Conservation (phyloP, 2,797 vertebrate species). For the Anguilla obscura region DNA sequence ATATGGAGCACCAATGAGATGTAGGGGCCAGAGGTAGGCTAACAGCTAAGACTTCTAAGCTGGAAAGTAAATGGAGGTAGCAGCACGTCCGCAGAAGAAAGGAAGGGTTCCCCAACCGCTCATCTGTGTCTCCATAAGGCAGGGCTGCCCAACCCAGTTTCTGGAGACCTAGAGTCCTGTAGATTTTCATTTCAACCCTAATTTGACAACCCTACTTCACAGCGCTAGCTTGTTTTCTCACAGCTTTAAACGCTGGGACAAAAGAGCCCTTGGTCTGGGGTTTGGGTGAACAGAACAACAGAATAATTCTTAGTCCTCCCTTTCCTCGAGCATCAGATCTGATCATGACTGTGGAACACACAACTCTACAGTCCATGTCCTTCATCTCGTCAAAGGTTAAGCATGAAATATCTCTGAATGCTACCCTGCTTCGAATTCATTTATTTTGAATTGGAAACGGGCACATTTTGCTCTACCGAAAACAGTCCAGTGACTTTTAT, state of each 20-base stretch:
- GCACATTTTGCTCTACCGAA: neutral
- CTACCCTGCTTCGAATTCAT: neutral
- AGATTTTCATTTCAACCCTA: no score
- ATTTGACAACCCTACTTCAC: neutral
- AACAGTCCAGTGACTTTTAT: neutral
- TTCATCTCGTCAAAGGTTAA: neutral
- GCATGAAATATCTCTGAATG: neutral
- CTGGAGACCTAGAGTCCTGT: no score
- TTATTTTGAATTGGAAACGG: neutral
- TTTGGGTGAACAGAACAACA: neutral
- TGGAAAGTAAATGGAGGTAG: neutral
- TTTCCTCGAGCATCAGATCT: neutral
- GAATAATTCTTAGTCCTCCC: neutral
- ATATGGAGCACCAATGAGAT: neutral
- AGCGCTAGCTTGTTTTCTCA: neutral
- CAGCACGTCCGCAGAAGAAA: neutral
- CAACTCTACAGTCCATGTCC: neutral
- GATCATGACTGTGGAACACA: neutral
- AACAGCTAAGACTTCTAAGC: neutral
- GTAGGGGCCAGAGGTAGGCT: neutral
- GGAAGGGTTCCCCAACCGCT: no score
- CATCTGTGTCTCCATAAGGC: no score
- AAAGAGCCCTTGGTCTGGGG: neutral
- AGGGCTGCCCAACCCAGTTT: no score
- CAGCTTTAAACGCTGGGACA: constrained; percentile 48